These are phyloP conservation scores for Geodia barretti DNA, from an alignment of 37 sponge, comb jelly and placozoan genomes.

Conservation along the genomic window DNA sequence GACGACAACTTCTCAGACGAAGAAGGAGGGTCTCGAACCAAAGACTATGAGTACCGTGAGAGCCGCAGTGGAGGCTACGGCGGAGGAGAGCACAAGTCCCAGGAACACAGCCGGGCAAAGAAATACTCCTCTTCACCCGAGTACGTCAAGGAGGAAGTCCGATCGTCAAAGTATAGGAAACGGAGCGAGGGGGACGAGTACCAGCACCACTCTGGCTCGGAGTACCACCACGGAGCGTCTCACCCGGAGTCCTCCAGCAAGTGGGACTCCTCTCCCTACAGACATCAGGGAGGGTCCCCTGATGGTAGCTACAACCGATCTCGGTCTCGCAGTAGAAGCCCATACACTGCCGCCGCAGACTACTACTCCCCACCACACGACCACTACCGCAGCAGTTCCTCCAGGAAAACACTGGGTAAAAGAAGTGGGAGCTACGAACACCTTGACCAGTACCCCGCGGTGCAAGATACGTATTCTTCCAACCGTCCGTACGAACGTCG, in stretches of 20 bases:
- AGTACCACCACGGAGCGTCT: neutral
- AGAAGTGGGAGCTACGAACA: neutral
- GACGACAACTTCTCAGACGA: neutral
- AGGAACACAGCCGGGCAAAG: neutral
- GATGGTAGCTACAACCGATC: neutral
- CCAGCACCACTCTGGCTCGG: neutral
- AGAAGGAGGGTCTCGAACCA: neutral
- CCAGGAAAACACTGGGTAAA: neutral
- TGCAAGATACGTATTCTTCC: neutral
- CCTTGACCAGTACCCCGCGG: conserved; percentile 15
- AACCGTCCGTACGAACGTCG: neutral
- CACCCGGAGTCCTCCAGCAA: neutral
- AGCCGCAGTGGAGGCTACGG: neutral
- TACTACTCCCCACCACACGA: neutral
- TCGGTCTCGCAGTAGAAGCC: neutral
- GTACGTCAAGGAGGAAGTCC: neutral
- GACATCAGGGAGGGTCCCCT: neutral
- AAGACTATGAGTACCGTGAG: conserved; percentile 5
- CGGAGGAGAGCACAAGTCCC: neutral
- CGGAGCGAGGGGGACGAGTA: neutral
- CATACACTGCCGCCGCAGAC: neutral
- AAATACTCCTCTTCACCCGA: neutral
- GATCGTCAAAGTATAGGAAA: neutral
- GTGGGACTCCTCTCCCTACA: neutral
- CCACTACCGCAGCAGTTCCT: neutral